Conservation (phyloP, 2,113 vertebrate genomes). For the Acanthisitta chloris region DNA sequence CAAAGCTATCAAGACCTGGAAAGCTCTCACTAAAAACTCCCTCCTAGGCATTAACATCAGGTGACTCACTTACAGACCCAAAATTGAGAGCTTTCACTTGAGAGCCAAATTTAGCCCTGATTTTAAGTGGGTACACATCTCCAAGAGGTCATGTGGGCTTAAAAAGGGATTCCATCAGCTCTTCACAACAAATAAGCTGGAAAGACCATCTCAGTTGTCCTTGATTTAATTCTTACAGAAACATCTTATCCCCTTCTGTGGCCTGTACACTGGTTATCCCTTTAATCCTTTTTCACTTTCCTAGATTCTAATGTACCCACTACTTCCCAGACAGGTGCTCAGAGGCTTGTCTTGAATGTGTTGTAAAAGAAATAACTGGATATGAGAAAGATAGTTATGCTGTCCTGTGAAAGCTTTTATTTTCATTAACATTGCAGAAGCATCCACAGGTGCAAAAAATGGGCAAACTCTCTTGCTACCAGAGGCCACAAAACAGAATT, state of each 20-base stretch:
- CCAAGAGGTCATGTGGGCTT: not conserved
- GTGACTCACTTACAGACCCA: not conserved
- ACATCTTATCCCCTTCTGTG: not conserved
- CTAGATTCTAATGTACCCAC: not conserved
- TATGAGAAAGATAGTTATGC: not conserved
- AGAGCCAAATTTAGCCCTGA: not conserved
- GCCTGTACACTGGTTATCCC: not conserved
- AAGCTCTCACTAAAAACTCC: not conserved
- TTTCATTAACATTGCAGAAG: not conserved
- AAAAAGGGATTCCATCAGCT: not conserved
- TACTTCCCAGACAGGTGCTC: not conserved
- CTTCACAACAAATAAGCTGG: not conserved
- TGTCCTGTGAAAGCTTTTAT: not conserved
- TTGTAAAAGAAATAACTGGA: not conserved
- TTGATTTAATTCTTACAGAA: not conserved
- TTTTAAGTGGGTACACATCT: not conserved
- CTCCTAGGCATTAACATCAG: not conserved
- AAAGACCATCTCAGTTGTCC: not conserved
- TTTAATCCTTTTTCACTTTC: not conserved
- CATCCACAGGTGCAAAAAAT: not conserved
- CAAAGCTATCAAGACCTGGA: not conserved
- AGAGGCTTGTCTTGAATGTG: not conserved
- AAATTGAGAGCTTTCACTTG: too few species aligned
- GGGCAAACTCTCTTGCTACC: not conserved
- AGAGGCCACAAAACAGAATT: not conserved